Conservation (phyloP, 2,797 vertebrate species). For the Craterocephalus amniculus region DNA sequence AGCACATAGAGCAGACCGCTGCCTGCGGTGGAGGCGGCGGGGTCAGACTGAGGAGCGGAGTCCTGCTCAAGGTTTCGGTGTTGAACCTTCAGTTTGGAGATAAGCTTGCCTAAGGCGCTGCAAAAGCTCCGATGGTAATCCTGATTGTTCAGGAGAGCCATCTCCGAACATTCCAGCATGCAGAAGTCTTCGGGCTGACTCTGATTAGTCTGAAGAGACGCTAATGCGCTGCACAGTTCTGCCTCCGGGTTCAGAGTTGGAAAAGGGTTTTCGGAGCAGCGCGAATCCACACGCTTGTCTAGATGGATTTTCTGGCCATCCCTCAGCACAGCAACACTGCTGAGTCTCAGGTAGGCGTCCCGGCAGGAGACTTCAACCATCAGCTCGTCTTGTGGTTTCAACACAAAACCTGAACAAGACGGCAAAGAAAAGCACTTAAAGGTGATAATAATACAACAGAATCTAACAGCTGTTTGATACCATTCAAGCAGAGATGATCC, state of each 20-base stretch:
- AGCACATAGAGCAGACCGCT: conserved; percentile 87
- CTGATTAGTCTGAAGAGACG: conserved; percentile 88
- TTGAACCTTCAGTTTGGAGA: conserved; percentile 77
- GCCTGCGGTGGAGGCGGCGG: conserved; percentile 1
- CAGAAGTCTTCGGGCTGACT: conserved; percentile 73
- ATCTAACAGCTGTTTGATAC: background rate
- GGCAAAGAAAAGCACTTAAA: conserved; percentile 3
- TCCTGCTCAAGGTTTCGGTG: conserved; percentile 44
- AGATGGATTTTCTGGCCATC: conserved; percentile 69
- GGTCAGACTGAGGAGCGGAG: conserved; percentile 41
- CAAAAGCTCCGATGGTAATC: conserved; percentile 89
- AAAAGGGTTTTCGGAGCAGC: conserved; percentile 4
- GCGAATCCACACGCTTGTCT: conserved; percentile 38
- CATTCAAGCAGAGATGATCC: no score
- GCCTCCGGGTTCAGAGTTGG: conserved; percentile 82
- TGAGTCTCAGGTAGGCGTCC: conserved; percentile 91
- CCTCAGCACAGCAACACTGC: conserved; percentile 81
- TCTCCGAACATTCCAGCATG: conserved; percentile 91
- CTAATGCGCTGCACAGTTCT: conserved; percentile 92
- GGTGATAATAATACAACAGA: background rate
- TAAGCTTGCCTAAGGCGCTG: conserved; percentile 86
- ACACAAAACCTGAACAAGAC: conserved; percentile 78
- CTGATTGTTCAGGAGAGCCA: conserved; percentile 91
- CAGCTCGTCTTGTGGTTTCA: conserved; percentile 86
- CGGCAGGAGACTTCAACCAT: conserved; percentile 91